Evolutionary conservation across 2,888 invertebrate genomes (phyloP).

Genomic region (Nemotelus nigrinus): DNA sequence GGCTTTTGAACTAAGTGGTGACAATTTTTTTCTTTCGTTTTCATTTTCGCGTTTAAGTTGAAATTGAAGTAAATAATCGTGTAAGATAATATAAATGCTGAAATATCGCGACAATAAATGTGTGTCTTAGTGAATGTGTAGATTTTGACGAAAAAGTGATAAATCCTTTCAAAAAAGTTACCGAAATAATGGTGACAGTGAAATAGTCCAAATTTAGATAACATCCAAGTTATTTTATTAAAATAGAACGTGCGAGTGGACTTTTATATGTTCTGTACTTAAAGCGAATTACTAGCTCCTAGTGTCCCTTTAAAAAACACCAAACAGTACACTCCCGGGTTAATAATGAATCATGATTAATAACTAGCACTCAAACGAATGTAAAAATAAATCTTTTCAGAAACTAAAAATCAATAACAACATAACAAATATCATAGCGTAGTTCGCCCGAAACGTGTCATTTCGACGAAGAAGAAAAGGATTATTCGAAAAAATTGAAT

Average conservation of each 20-base stretch:
- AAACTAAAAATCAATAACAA: too few relatives aligned
- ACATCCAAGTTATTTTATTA: neutral
- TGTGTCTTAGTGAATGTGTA: neutral
- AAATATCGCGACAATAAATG: conserved; percentile 5
- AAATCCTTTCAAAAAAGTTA: neutral
- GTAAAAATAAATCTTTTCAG: too few relatives aligned
- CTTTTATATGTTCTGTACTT: too few relatives aligned
- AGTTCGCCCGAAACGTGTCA: too few relatives aligned
- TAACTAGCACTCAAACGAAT: too few relatives aligned
- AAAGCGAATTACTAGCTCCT: too few relatives aligned
- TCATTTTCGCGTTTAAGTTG: neutral
- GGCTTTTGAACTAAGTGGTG: neutral
- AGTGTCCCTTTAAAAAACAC: too few relatives aligned
- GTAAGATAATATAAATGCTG: neutral
- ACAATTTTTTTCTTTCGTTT: neutral
- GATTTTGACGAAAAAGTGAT: neutral
- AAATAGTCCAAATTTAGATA: neutral
- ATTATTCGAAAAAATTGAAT: conserved; percentile 52
- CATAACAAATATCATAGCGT: too few relatives aligned
- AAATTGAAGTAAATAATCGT: neutral
- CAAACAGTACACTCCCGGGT: too few relatives aligned
- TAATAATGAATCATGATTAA: too few relatives aligned
- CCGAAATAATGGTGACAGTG: neutral
- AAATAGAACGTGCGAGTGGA: neutral
- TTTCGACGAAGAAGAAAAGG: neutral